Evolutionary conservation across 2,888 invertebrate species (phyloP), one percentile per base, ranked within the genome.

Genomic region (Epinotia bilunana): DNA sequence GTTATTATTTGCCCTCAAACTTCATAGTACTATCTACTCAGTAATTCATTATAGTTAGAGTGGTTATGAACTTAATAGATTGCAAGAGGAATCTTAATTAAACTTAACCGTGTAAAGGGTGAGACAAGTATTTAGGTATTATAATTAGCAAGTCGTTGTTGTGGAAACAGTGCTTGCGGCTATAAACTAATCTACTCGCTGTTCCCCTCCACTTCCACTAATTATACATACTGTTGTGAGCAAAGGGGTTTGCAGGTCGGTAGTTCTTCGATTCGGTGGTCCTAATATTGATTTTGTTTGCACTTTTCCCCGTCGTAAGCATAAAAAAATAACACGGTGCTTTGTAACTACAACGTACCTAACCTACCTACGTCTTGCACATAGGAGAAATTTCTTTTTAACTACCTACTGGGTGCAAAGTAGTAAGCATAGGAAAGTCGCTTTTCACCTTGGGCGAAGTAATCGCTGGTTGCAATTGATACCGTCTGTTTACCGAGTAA

Each of bases 381-480:
- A 20, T 28, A 60, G 70, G 74, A 77, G 81, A 83, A 84, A 85
- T 79, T 79, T 80, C 74, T 77, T 79, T 80, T 79, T 74, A 77
- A 77, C 71, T 78, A 78, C 79, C 71, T 78, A 78, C 79, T 79
- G 85, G 81, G 82, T 82, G 75, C 75, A 53, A 75, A 72, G 83
- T 80, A 80, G 82, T 83, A 79, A 83, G 83, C 80, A 80, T 81
- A 85, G 83, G 90, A 90, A 90, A 90, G 87, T 86, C 81, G 80
- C 85, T 88, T 90, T 89, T 88, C 88, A 88, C 87, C 82, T 76
- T 72, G 79, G 81, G 79, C 80, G 81, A 84, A 86, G 85, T 90
- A 89, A 90, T 89, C 80, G 85, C 81, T 83, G 80, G 82, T 83
- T 82, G 85, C 84, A 84, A 87, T 88, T 87, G 87, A 86, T 89